A percentile compares a stretch with the other conserved stretches of the same genome.
phyloP scores from a whole-genome alignment of 2,797 vertebrate species.

The Cyclura pinguis region DNA sequence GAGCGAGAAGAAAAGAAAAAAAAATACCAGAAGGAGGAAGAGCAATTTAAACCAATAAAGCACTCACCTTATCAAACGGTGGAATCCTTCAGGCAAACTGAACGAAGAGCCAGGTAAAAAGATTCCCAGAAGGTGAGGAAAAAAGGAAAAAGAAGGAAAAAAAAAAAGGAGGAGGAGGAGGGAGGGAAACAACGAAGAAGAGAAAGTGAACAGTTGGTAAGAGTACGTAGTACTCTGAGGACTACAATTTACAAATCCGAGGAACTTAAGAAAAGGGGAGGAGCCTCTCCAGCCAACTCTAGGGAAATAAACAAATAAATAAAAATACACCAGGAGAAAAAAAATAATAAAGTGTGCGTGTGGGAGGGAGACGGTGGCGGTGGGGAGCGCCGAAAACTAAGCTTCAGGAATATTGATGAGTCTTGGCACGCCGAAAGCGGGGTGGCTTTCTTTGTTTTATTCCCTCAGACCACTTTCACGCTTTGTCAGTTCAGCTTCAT shows the following conservation, averaged over 20 bases:
- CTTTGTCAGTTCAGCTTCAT: slow-evolving; percentile 81
- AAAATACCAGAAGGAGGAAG: neutral
- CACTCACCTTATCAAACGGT: slow-evolving; percentile 68
- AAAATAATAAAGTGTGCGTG: slow-evolving; percentile 18
- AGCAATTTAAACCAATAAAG: fast-evolving
- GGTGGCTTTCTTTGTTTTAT: slow-evolving; percentile 80
- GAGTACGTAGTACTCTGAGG: slow-evolving; percentile 66
- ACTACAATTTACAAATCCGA: slow-evolving; percentile 65
- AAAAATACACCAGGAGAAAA: slow-evolving; percentile 33
- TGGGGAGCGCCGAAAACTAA: slow-evolving; percentile 40
- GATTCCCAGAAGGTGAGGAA: slow-evolving; percentile 28
- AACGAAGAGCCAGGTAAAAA: neutral
- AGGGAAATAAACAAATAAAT: slow-evolving; percentile 23
- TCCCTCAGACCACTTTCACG: slow-evolving; percentile 83
- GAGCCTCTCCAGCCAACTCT: slow-evolving; percentile 63
- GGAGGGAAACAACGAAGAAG: slow-evolving; percentile 31
- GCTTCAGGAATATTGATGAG: slow-evolving; percentile 86
- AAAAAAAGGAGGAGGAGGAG: neutral
- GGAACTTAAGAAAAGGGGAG: slow-evolving; percentile 83
- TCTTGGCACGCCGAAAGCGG: slow-evolving; percentile 73
- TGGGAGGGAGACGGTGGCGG: too few species aligned
- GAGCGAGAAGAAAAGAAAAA: neutral
- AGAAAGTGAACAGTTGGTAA: slow-evolving; percentile 48
- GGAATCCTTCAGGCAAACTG: fast-evolving
- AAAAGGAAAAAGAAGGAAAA: neutral